These are phyloP conservation scores for Sciurus vulgaris DNA, from an alignment of 2,797 vertebrate species.

Conservation along the genomic window DNA sequence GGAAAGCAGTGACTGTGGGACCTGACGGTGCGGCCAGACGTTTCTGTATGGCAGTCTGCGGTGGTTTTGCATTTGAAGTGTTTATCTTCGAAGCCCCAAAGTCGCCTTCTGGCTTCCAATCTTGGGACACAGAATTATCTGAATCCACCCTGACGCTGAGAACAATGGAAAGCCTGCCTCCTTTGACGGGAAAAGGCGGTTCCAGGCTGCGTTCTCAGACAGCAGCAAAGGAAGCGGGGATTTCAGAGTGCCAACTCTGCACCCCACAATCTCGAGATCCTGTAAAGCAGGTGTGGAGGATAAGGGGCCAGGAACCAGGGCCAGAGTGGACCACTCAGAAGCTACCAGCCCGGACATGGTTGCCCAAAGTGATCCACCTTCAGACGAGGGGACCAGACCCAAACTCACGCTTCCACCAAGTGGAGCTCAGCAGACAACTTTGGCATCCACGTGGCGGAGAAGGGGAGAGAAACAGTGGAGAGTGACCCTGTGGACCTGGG, in stretches of 20 bases:
- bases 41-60: not conserved
- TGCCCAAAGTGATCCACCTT: not conserved
- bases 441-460: not conserved
- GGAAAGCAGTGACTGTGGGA: not conserved
- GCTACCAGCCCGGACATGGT: not conserved
- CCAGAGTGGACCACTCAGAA: not conserved
- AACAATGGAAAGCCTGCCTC: not conserved
- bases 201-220: not conserved
- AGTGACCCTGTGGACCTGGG: not conserved
- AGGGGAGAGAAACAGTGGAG: not conserved
- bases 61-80: constrained; percentile 26
- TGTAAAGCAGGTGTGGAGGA: not conserved
- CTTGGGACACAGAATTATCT: not conserved
- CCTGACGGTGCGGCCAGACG: not conserved
- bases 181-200: not conserved
- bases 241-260: not conserved
- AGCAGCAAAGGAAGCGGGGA: not conserved
- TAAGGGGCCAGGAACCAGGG: not conserved
- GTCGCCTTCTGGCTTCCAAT: not conserved
- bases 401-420: not conserved
- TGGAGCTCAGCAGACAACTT: not conserved
- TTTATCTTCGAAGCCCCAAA: constrained; percentile 22
- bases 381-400: not conserved
- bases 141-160: not conserved
- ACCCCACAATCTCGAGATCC: not conserved